These are phyloP conservation scores for Dryobota labecula DNA, from an alignment of 2,888 invertebrate genomes.

Conservation along the genomic window DNA sequence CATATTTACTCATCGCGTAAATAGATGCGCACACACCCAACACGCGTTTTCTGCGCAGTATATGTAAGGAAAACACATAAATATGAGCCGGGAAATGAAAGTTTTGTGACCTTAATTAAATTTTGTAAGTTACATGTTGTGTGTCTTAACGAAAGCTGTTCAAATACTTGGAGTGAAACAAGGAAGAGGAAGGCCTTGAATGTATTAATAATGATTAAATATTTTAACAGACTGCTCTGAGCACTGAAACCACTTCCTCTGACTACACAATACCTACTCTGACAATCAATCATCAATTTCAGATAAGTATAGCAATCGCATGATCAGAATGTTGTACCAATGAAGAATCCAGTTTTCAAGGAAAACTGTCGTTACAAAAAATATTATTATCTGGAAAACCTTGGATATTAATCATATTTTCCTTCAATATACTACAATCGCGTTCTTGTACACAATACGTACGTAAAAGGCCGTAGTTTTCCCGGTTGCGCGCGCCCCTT, in stretches of 20 bases:
- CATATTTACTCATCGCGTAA: constrained; percentile 90
- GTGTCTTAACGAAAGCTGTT: constrained; percentile 21
- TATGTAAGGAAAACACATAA: constrained; percentile 60
- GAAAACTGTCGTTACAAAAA: background rate
- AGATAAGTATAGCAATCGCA: background rate
- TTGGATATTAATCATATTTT: constrained; percentile 52
- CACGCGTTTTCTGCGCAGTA: constrained; percentile 87
- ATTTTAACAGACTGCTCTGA: background rate
- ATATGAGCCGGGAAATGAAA: constrained; percentile 44
- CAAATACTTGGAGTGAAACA: background rate
- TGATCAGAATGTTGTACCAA: background rate
- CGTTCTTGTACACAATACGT: constrained; percentile 88
- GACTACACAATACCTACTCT: background rate
- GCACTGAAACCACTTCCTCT: constrained; percentile 9
- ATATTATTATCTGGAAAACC: constrained; percentile 7
- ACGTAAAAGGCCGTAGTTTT: constrained; percentile 90
- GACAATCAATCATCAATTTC: constrained; percentile 1
- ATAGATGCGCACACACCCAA: constrained; percentile 90
- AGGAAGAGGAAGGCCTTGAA: background rate
- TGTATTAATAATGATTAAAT: background rate
- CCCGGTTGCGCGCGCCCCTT: constrained; percentile 88
- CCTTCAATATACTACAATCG: constrained; percentile 74
- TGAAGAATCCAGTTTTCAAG: background rate
- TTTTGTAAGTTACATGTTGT: constrained; percentile 14
- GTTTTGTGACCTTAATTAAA: constrained; percentile 34